Conservation (phyloP, 2,888 invertebrate species). For the Hydroisotoma schaefferi region DNA sequence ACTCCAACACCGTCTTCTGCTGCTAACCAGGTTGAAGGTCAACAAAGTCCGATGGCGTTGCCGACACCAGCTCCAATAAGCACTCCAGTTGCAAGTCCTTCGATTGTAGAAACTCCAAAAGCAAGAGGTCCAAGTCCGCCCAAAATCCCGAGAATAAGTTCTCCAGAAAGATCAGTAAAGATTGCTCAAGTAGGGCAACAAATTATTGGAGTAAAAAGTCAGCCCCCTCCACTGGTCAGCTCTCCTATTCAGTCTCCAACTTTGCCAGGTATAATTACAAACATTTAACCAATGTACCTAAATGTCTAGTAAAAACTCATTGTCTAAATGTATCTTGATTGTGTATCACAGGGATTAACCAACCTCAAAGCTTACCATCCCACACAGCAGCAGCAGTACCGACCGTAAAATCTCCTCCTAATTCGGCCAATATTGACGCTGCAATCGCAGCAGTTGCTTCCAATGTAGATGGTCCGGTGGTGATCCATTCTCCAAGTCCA, state of each 20-base stretch:
- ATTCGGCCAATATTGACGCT: slow-evolving; percentile 15
- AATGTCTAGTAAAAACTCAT: too few species aligned
- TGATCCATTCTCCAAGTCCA: not conserved
- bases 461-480: slow-evolving; percentile 6
- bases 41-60: too few species aligned
- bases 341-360: too few species aligned
- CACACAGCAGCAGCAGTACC: not conserved
- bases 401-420: slow-evolving; percentile 6
- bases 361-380: not conserved
- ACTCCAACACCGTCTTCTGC: slow-evolving; percentile 42
- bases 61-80: slow-evolving; percentile 8
- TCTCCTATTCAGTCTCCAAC: too few species aligned
- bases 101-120: not conserved
- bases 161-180: slow-evolving; percentile 17
- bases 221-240: too few species aligned
- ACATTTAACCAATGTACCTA: too few species aligned
- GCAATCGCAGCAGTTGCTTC: slow-evolving; percentile 5
- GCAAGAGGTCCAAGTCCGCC: not conserved
- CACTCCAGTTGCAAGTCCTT: not conserved
- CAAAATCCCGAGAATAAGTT: slow-evolving; percentile 11
- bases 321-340: too few species aligned
- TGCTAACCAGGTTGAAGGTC: slow-evolving; percentile 47
- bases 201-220: not conserved
- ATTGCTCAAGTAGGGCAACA: not conserved
- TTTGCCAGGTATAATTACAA: too few species aligned